Percentiles rank a stretch among this genome's conserved stretches.
phyloP scores from a whole-genome alignment of 1,140 invertebrate species.

The Drosophila orosa region DNA sequence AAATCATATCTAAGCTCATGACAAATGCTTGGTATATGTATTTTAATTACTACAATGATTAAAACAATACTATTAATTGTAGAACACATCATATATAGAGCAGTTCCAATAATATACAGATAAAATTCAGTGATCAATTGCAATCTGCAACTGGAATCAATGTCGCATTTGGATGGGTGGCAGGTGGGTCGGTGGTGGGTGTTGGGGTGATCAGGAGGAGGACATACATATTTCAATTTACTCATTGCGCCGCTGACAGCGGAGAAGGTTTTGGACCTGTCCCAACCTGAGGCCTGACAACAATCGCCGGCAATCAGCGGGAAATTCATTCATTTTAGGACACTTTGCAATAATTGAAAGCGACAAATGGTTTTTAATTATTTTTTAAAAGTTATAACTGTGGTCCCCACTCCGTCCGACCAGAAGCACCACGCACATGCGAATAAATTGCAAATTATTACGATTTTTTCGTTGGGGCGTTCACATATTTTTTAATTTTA shows the following conservation, averaged over 20 bases:
- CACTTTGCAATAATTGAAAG: constrained; percentile 75
- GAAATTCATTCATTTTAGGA: constrained; percentile 73
- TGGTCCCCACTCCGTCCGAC: neutral
- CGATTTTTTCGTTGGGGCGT: constrained; percentile 34
- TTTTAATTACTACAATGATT: too few species aligned
- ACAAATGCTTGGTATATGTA: too few species aligned
- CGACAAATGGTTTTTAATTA: constrained; percentile 77
- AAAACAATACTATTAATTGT: too few species aligned
- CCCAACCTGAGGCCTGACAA: constrained; percentile 41
- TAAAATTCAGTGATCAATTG: constrained; percentile 25
- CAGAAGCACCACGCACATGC: neutral
- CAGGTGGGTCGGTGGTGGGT: neutral
- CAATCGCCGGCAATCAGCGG: constrained; percentile 70
- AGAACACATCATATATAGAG: too few species aligned
- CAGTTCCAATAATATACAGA: too few species aligned
- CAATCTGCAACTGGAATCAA: neutral
- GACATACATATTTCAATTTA: constrained; percentile 61
- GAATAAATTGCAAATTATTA: constrained; percentile 73
- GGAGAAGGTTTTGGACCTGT: constrained; percentile 40
- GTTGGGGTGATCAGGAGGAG: constrained; percentile 32
- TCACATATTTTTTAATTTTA: constrained; percentile 78
- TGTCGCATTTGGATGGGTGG: neutral
- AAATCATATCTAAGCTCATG: too few species aligned
- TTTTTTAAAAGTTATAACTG: constrained; percentile 77
- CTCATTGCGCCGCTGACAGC: constrained; percentile 25